A percentile compares a stretch with the other conserved stretches of the same genome.
Conservation (phyloP, 2,888 invertebrate species). For the Craniophora ligustri region DNA sequence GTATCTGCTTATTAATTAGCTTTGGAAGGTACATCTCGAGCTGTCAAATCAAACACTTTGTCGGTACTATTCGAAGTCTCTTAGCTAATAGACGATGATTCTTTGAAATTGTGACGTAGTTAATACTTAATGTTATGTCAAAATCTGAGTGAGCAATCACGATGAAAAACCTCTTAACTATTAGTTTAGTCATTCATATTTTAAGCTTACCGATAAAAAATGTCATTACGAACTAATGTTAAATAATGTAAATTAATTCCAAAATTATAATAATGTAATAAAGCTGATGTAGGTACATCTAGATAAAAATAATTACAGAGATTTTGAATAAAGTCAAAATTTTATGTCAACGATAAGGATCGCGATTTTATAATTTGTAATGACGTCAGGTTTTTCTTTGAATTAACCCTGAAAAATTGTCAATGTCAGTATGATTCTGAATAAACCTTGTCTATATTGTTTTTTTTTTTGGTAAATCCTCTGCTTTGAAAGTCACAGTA, state of each 20-base stretch:
- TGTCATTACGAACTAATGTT: too few species aligned
- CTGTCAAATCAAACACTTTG: conserved; percentile 87
- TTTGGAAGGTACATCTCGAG: conserved; percentile 80
- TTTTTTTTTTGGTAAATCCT: too few species aligned
- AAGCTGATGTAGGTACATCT: too few species aligned
- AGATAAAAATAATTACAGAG: too few species aligned
- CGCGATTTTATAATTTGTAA: neutral
- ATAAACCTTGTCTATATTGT: too few species aligned
- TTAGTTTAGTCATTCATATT: conserved; percentile 56
- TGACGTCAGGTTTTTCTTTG: neutral
- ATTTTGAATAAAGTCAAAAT: too few species aligned
- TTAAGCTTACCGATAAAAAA: conserved; percentile 37
- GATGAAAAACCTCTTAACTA: conserved; percentile 45
- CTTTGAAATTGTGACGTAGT: conserved; percentile 69
- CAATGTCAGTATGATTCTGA: too few species aligned
- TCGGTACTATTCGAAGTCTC: conserved; percentile 70
- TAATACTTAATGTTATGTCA: conserved; percentile 61
- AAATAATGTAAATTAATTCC: too few species aligned
- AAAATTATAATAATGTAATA: too few species aligned
- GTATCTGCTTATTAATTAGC: conserved; percentile 89
- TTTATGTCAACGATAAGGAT: neutral
- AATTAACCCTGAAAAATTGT: neutral
- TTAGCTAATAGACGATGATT: conserved; percentile 82
- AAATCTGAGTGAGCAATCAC: conserved; percentile 52
- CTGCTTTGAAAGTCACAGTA: too few species aligned